Evolutionary conservation across 2,797 vertebrate species (phyloP).

Genomic region (Telmatherina bonti): DNA sequence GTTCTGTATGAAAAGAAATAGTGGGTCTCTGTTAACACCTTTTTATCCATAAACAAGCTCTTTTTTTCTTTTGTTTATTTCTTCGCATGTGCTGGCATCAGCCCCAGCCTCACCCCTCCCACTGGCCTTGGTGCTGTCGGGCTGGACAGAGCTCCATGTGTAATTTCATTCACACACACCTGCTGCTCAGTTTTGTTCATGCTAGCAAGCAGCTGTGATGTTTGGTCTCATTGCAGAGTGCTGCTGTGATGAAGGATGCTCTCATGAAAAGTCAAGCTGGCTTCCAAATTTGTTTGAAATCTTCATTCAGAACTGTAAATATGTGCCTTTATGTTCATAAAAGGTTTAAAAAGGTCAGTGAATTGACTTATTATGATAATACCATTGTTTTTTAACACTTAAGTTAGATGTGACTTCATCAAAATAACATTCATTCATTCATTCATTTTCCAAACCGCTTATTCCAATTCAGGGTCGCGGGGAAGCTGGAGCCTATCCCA

Average conservation of each 20-base stretch:
- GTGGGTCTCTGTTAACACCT: conserved; percentile 35
- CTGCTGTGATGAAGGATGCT: conserved; percentile 11
- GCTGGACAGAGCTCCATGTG: conserved; percentile 53
- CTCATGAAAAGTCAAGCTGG: conserved; percentile 1
- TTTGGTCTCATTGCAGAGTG: conserved; percentile 19
- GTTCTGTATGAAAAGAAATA: conserved; percentile 52
- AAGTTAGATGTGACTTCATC: background rate
- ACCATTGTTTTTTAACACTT: background rate
- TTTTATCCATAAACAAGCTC: conserved; percentile 49
- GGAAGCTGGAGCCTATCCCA: no score
- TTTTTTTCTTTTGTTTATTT: conserved; percentile 35
- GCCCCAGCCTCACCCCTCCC: conserved; percentile 4
- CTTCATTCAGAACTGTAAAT: background rate
- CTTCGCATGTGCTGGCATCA: conserved; percentile 9
- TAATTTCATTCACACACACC: conserved; percentile 29
- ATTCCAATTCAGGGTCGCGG: no score
- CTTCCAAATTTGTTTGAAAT: background rate
- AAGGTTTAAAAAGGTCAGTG: background rate
- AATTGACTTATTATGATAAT: background rate
- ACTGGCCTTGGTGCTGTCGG: conserved; percentile 38
- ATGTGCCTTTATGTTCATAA: background rate
- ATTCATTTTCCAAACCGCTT: no score
- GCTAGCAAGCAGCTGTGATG: conserved; percentile 27
- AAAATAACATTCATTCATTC: no score
- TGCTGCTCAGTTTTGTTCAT: conserved; percentile 5